These are phyloP conservation scores for Cerastis rubricosa DNA, from an alignment of 2,888 invertebrate genomes.

Conservation along the genomic window DNA sequence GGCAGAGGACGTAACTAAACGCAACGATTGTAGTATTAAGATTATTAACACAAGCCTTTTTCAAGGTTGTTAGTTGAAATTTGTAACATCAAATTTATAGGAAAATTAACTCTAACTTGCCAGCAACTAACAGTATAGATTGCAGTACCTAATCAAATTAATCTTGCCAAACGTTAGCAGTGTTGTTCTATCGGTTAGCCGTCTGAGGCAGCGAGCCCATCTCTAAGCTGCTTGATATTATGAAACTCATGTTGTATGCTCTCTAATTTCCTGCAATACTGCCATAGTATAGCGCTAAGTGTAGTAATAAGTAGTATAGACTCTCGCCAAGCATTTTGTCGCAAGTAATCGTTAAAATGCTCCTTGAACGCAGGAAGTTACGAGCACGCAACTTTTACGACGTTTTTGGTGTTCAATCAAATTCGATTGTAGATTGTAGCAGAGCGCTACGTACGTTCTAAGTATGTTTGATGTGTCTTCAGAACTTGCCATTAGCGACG, in stretches of 20 bases:
- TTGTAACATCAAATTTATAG: conserved; percentile 52
- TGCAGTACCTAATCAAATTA: conserved; percentile 51
- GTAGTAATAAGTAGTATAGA: conserved; percentile 78
- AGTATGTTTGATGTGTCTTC: conserved; percentile 52
- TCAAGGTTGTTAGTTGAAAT: conserved; percentile 50
- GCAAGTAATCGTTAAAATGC: conserved; percentile 70
- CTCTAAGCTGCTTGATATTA: conserved; percentile 84
- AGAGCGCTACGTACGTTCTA: conserved; percentile 57
- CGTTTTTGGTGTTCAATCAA: conserved; percentile 57
- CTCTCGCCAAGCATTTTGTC: conserved; percentile 71
- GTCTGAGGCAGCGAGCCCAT: conserved; percentile 75
- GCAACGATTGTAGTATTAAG: conserved; percentile 52
- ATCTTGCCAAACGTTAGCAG: conserved; percentile 72
- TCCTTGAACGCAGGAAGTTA: conserved; percentile 81
- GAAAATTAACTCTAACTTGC: conserved; percentile 44
- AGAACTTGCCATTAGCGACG: conserved; percentile 65
- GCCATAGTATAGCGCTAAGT: conserved; percentile 83
- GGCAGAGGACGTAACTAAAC: conserved; percentile 44
- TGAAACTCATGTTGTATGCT: conserved; percentile 83
- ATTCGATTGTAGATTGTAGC: conserved; percentile 62
- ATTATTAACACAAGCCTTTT: conserved; percentile 40
- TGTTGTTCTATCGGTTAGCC: conserved; percentile 53
- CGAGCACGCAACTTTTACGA: conserved; percentile 75
- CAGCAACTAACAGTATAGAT: conserved; percentile 55
- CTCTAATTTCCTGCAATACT: conserved; percentile 86